These are phyloP conservation scores for Dugesia japonica DNA, from an alignment of 2,888 invertebrate genomes.

Conservation along the genomic window DNA sequence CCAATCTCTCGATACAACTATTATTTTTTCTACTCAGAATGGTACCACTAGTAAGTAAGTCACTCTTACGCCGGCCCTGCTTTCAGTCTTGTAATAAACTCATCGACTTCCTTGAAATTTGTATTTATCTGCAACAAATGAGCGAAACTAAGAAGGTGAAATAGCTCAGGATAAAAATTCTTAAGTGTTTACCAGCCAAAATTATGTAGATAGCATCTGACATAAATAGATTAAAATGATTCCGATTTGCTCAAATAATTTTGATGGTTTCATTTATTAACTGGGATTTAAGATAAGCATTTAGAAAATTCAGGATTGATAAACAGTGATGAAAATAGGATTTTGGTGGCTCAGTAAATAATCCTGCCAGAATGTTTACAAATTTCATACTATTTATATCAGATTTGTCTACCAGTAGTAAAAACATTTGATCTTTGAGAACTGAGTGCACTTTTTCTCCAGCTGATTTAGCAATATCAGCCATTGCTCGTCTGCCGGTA, in stretches of 20 bases:
- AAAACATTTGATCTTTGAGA: not conserved
- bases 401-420: not conserved
- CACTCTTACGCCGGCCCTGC: too few relatives aligned
- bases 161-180: not conserved
- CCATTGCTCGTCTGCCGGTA: not conserved
- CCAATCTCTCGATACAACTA: too few relatives aligned
- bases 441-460: not conserved
- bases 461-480: not conserved
- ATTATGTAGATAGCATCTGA: too few relatives aligned
- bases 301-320: not conserved
- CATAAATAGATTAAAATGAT: not conserved
- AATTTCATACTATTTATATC: slow-evolving; percentile 1
- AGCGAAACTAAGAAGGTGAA: not conserved
- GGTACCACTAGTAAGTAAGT: too few relatives aligned
- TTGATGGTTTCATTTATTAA: not conserved
- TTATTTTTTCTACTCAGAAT: too few relatives aligned
- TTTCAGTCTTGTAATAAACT: too few relatives aligned
- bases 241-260: not conserved
- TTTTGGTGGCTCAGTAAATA: not conserved
- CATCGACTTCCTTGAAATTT: too few relatives aligned
- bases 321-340: not conserved
- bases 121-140: not conserved
- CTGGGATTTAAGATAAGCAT: not conserved
- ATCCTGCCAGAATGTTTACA: not conserved
- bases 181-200: too few relatives aligned